Conservation (phyloP, 1,140 invertebrate species). For the Andrena cerasifolii region DNA sequence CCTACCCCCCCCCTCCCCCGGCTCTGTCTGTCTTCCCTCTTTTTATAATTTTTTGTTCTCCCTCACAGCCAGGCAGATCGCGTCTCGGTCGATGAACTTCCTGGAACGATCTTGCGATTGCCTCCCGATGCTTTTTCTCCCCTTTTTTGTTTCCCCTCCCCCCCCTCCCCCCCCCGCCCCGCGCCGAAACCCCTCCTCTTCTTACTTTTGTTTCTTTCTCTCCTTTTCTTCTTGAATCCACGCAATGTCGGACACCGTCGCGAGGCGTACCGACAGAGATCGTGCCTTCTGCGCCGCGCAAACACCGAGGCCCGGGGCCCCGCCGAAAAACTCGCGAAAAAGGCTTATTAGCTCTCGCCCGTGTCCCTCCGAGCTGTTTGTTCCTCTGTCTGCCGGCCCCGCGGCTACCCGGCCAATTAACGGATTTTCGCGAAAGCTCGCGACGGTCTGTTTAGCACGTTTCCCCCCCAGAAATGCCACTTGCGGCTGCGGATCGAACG, state of each 20-base stretch:
- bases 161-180: no score
- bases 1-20: not conserved
- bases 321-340: constrained; percentile 2
- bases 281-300: constrained; percentile 22
- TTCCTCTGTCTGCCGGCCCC: not conserved
- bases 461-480: not conserved
- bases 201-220: constrained; percentile 43
- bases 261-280: constrained; percentile 45
- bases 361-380: not conserved
- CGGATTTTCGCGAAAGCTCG: constrained; percentile 7
- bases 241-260: constrained; percentile 41
- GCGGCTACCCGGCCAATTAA: constrained; percentile 2
- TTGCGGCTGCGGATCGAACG: no score
- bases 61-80: constrained; percentile 53
- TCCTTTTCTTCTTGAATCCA: constrained; percentile 53
- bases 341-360: not conserved
- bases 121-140: constrained; percentile 54
- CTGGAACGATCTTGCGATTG: constrained; percentile 66
- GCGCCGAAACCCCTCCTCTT: no score
- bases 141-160: constrained; percentile 23
- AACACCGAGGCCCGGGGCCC: not conserved
- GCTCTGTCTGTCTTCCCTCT: constrained; percentile 20
- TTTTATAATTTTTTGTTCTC: constrained; percentile 62
- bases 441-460: not conserved
- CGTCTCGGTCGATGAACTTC: constrained; percentile 65